A percentile compares a stretch with the other conserved stretches of the same genome.
These are phyloP conservation scores for Corbicula japonica DNA, from an alignment of 2,888 invertebrate genomes.

Conservation along the genomic window DNA sequence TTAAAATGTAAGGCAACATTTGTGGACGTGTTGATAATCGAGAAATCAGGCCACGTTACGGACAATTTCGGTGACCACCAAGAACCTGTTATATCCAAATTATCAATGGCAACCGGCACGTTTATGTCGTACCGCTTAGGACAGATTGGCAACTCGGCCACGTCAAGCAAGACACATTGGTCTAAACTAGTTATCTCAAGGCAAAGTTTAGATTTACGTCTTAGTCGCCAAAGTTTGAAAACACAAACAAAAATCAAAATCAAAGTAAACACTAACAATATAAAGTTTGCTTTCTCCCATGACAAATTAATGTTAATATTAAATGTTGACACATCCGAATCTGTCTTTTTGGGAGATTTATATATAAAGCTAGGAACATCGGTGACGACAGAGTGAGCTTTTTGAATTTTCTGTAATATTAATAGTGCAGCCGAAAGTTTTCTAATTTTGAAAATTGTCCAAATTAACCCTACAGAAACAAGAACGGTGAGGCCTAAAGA, in stretches of 20 bases:
- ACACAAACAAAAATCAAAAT: not conserved
- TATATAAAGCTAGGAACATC: constrained; percentile 31
- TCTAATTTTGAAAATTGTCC: constrained; percentile 21
- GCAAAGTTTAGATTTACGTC: not conserved
- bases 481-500: not conserved
- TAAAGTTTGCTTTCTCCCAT: constrained; percentile 24
- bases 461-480: not conserved
- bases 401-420: not conserved
- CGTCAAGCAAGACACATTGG: constrained; percentile 8
- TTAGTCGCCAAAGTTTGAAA: not conserved
- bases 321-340: not conserved
- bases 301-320: not conserved
- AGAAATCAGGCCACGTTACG: not conserved
- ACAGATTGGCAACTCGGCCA: not conserved
- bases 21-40: not conserved
- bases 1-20: not conserved
- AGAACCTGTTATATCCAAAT: not conserved
- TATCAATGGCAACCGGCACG: not conserved
- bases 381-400: constrained; percentile 5
- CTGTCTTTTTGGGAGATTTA: not conserved
- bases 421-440: constrained; percentile 19
- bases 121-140: not conserved
- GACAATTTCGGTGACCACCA: not conserved
- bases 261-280: not conserved
- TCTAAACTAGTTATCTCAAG: constrained; percentile 15